Conservation (phyloP, 1,140 invertebrate genomes). For the Euwallacea similis region DNA sequence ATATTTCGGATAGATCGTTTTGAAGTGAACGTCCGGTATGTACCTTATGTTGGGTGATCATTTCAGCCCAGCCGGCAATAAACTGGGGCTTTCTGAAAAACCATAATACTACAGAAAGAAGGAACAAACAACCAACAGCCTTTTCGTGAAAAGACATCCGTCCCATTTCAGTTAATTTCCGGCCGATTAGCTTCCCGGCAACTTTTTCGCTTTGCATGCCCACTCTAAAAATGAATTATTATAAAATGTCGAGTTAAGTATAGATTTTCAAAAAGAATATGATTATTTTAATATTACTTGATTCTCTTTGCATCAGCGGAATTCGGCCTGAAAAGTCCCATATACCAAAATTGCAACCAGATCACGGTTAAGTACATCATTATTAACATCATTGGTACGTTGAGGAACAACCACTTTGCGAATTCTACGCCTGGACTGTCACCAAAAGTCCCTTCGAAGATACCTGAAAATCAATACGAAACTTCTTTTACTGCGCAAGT, state of each 20-base stretch:
- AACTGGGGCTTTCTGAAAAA: conserved; percentile 86
- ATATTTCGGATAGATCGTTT: too few species aligned
- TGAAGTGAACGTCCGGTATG: too few species aligned
- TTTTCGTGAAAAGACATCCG: conserved; percentile 80
- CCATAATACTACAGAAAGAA: conserved; percentile 80
- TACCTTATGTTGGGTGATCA: conserved; percentile 58
- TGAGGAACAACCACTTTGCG: conserved; percentile 73
- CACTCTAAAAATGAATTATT: conserved; percentile 30
- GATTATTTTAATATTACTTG: conserved; percentile 23
- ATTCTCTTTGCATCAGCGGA: conserved; percentile 49
- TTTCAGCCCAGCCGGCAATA: conserved; percentile 74
- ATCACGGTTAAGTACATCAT: conserved; percentile 74
- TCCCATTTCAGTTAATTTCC: conserved; percentile 76
- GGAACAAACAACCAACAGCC: conserved; percentile 74
- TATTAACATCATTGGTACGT: conserved; percentile 68
- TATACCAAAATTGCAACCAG: conserved; percentile 72
- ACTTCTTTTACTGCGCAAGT: background rate
- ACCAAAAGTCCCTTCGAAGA: conserved; percentile 45
- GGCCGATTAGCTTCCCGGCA: conserved; percentile 67
- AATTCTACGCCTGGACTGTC: conserved; percentile 70
- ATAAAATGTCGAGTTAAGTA: background rate
- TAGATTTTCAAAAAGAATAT: background rate
- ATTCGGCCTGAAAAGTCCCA: conserved; percentile 67
- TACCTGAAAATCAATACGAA: conserved; percentile 13
- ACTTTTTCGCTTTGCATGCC: conserved; percentile 59